Percentiles rank a stretch among this genome's conserved stretches.
Evolutionary conservation across 2,888 invertebrate species (phyloP).

Genomic region (Allophyes oxyacanthae): DNA sequence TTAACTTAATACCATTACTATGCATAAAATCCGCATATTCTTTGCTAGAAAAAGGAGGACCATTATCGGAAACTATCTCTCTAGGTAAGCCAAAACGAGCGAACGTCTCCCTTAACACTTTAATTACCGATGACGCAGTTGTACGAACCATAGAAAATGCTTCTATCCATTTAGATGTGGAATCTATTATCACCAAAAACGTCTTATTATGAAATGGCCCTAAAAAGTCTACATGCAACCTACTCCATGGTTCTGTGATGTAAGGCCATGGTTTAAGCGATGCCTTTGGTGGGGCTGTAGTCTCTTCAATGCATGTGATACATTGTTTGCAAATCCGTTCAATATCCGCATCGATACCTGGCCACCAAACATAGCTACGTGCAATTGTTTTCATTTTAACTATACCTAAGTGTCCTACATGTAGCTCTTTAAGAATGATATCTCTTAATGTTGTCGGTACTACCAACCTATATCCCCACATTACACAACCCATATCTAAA

Average conservation of each 20-base stretch:
- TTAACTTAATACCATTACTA: slow-evolving; percentile 3
- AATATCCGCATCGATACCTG: slow-evolving; percentile 36
- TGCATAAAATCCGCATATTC: slow-evolving; percentile 30
- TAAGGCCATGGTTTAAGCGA: slow-evolving; percentile 46
- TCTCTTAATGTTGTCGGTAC: slow-evolving; percentile 1
- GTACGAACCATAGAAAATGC: background rate
- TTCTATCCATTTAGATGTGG: slow-evolving; percentile 49
- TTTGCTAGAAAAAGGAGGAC: slow-evolving; percentile 31
- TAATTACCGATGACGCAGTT: no score
- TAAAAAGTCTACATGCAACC: slow-evolving; percentile 50
- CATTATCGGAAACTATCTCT: slow-evolving; percentile 39
- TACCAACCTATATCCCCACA: slow-evolving; percentile 33
- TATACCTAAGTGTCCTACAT: slow-evolving; percentile 41
- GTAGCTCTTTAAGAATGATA: slow-evolving; percentile 34
- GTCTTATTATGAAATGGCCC: slow-evolving; percentile 30
- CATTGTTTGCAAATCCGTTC: slow-evolving; percentile 31
- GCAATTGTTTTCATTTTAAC: slow-evolving; percentile 48
- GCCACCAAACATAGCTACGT: slow-evolving; percentile 49
- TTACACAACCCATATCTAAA: slow-evolving; percentile 28
- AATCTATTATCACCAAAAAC: slow-evolving; percentile 41
- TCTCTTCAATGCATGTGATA: slow-evolving; percentile 23
- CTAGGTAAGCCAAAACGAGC: slow-evolving; percentile 33
- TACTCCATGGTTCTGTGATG: slow-evolving; percentile 31
- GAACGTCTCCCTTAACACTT: slow-evolving; percentile 7
- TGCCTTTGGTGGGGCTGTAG: slow-evolving; percentile 3